Percentiles rank a stretch among this genome's conserved stretches.
phyloP scores from a whole-genome alignment of 2,113 vertebrate species.

The Oryzias celebensis region DNA sequence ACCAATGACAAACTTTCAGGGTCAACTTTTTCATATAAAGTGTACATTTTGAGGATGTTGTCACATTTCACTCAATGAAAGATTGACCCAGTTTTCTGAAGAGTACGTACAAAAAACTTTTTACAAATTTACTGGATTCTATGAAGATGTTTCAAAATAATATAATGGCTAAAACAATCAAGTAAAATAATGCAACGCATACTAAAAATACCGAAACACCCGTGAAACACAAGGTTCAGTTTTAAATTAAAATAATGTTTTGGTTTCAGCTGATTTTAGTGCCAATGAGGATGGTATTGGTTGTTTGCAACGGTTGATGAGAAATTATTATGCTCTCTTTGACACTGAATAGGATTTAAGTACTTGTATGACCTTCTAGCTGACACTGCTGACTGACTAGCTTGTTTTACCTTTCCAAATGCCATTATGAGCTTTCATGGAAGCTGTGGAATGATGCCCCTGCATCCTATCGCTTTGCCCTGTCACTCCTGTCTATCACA shows the following conservation, averaged over 20 bases:
- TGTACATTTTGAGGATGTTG: too few species aligned
- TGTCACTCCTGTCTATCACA: slow-evolving; percentile 48
- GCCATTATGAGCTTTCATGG: neutral
- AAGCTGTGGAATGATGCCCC: slow-evolving; percentile 16
- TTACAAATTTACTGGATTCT: too few species aligned
- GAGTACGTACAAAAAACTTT: too few species aligned
- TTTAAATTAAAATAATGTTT: neutral
- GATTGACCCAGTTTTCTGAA: too few species aligned
- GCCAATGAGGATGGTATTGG: neutral
- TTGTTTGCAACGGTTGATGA: neutral
- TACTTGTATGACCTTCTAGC: slow-evolving; percentile 4
- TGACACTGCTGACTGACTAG: neutral
- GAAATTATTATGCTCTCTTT: neutral
- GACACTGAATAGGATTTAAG: neutral
- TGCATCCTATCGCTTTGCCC: slow-evolving; percentile 30
- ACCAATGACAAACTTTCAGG: too few species aligned
- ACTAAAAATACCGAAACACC: too few species aligned
- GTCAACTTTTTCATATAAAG: too few species aligned
- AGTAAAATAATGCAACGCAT: too few species aligned
- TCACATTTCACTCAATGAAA: too few species aligned
- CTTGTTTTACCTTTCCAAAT: slow-evolving; percentile 7
- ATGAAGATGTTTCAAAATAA: too few species aligned
- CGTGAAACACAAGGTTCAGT: neutral
- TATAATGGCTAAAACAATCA: too few species aligned
- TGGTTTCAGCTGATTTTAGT: neutral